Evolutionary conservation across 2,797 vertebrate species (phyloP).

Genomic region (Acanthopagrus latus): DNA sequence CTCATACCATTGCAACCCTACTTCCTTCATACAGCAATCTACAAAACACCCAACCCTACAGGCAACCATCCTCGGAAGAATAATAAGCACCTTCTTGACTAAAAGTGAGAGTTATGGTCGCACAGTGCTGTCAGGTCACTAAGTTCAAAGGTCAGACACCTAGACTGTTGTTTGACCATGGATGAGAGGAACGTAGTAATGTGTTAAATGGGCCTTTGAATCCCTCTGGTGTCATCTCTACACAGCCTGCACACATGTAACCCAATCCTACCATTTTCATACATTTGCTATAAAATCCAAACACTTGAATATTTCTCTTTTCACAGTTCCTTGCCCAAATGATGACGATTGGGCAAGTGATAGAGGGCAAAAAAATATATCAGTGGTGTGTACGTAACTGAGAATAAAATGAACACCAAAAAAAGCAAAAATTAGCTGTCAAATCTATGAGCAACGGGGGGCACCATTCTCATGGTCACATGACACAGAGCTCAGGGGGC

Average conservation of each 20-base stretch:
- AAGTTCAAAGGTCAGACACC: constrained; percentile 71
- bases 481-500: constrained; percentile 63
- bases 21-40: neutral
- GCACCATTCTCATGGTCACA: constrained; percentile 54
- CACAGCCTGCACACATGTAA: neutral
- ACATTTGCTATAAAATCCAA: neutral
- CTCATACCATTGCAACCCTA: too few species aligned
- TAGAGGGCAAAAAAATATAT: neutral
- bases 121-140: constrained; percentile 19
- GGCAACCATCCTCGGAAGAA: constrained; percentile 11
- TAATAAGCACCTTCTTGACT: constrained; percentile 23
- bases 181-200: constrained; percentile 36
- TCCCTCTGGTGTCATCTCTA: constrained; percentile 30
- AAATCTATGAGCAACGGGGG: neutral
- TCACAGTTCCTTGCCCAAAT: neutral
- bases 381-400: neutral
- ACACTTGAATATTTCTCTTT: neutral
- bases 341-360: neutral
- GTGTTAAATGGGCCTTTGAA: constrained; percentile 52
- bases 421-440: neutral
- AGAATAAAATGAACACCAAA: neutral
- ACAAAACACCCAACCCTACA: neutral
- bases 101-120: constrained; percentile 49
- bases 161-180: constrained; percentile 56
- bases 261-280: neutral